Conservation (phyloP, 2,797 vertebrate genomes). For the Sebastes glaucus region DNA sequence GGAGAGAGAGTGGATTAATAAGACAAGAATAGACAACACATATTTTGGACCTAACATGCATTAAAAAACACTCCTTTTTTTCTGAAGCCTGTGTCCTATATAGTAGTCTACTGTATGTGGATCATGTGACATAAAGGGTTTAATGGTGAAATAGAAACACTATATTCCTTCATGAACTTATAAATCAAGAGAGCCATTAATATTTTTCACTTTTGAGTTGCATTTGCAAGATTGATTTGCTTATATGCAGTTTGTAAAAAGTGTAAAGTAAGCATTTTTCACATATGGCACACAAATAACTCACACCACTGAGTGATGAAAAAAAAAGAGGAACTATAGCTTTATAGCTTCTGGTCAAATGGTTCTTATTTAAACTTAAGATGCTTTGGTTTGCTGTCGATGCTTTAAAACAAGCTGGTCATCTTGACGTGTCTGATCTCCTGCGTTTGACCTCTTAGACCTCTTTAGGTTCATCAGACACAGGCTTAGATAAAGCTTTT, state of each 20-base stretch:
- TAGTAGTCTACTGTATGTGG: not conserved
- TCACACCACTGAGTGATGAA: not conserved
- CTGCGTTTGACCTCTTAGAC: constrained; percentile 20
- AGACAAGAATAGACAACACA: not conserved
- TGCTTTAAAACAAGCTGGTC: not conserved
- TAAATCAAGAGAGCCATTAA: not conserved
- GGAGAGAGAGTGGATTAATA: constrained; percentile 14
- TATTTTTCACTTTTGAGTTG: not conserved
- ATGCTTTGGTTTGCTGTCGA: not conserved
- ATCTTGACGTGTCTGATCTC: not conserved
- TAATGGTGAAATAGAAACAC: not conserved
- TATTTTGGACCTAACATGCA: not conserved
- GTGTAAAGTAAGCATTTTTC: constrained; percentile 28
- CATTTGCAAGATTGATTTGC: constrained; percentile 14
- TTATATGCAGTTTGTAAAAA: constrained; percentile 10
- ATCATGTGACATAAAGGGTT: constrained; percentile 7
- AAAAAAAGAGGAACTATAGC: constrained; percentile 27
- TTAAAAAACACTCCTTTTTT: not conserved
- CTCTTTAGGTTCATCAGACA: constrained; percentile 28
- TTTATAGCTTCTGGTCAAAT: not conserved
- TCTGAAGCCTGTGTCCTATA: not conserved
- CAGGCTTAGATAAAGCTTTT: constrained; percentile 24
- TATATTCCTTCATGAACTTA: not conserved
- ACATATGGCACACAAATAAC: constrained; percentile 6
- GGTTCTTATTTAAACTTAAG: not conserved